Conservation (phyloP, 2,797 vertebrate species). For the Myoxocephalus aenaeus region DNA sequence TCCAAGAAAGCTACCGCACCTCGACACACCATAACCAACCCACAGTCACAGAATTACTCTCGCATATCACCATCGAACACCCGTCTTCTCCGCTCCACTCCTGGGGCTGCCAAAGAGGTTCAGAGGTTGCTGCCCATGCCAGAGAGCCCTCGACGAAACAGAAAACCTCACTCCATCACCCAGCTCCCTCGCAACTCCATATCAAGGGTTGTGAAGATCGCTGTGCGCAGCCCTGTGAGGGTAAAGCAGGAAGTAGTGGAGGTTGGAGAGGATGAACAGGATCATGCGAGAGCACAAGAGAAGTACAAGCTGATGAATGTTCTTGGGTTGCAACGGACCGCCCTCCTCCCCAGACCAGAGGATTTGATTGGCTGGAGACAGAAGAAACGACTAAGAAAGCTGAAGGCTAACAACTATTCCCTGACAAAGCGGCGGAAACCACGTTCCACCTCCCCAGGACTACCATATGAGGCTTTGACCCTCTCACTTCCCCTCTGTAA, state of each 20-base stretch:
- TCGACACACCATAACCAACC: conserved; percentile 43
- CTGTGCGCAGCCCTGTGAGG: conserved; percentile 71
- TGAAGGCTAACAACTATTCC: conserved; percentile 87
- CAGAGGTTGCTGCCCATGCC: conserved; percentile 74
- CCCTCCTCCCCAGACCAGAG: conserved; percentile 83
- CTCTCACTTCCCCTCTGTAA: conserved; percentile 81
- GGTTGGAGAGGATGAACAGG: conserved; percentile 81
- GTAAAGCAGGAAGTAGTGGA: conserved; percentile 82
- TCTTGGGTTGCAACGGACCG: conserved; percentile 86
- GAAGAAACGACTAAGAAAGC: conserved; percentile 86
- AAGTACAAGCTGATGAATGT: conserved; percentile 87
- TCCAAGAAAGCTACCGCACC: conserved; percentile 73
- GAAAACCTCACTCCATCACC: conserved; percentile 47
- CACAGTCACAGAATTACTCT: conserved; percentile 65
- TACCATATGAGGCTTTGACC: conserved; percentile 56
- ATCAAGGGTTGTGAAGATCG: conserved; percentile 28
- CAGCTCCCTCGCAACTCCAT: conserved; percentile 57
- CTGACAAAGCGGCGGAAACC: conserved; percentile 83
- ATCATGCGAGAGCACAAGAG: conserved; percentile 83
- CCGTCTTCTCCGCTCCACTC: conserved; percentile 83
- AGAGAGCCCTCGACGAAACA: conserved; percentile 66
- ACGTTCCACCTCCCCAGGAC: conserved; percentile 54
- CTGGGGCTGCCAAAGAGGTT: conserved; percentile 80
- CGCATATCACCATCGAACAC: conserved; percentile 68
- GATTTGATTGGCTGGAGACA: conserved; percentile 87